Evolutionary conservation across 1,140 invertebrate species (phyloP).

Genomic region (Ceratosolen solmsi): DNA sequence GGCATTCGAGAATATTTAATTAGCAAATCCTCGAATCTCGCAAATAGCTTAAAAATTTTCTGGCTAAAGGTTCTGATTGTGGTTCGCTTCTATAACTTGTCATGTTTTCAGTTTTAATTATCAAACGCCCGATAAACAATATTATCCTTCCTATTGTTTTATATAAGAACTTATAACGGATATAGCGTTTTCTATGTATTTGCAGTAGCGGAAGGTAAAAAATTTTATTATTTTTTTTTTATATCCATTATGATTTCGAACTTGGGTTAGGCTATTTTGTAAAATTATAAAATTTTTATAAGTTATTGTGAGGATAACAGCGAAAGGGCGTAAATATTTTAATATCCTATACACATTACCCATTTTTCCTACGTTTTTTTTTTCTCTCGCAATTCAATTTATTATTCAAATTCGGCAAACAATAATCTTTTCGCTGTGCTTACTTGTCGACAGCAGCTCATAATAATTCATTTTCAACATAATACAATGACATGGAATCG

Average conservation of each 20-base stretch:
- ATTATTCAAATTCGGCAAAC: constrained; percentile 38
- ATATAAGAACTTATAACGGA: constrained; percentile 25
- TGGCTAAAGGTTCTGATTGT: constrained; percentile 18
- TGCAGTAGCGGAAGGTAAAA: constrained; percentile 6
- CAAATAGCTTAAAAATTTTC: constrained; percentile 22
- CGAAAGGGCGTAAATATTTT: constrained; percentile 19
- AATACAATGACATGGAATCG: constrained; percentile 63
- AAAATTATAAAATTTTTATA: constrained; percentile 35
- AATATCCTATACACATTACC: constrained; percentile 41
- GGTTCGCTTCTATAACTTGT: constrained; percentile 30
- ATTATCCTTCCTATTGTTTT: constrained; percentile 19
- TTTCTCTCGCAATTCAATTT: constrained; percentile 55
- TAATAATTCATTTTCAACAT: constrained; percentile 66
- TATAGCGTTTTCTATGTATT: constrained; percentile 6
- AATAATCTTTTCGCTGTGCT: constrained; percentile 25
- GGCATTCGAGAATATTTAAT: constrained; percentile 13
- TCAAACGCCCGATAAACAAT: background rate
- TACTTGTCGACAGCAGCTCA: constrained; percentile 59
- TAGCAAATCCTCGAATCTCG: constrained; percentile 13
- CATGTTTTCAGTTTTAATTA: constrained; percentile 33
- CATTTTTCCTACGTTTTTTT: constrained; percentile 53
- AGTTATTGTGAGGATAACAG: constrained; percentile 17
- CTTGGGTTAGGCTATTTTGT: constrained; percentile 27
- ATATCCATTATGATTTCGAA: constrained; percentile 24
- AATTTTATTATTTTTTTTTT: constrained; percentile 15